Evolutionary conservation across 2,113 vertebrate species (phyloP).

Genomic region (Megaptera novaeangliae): DNA sequence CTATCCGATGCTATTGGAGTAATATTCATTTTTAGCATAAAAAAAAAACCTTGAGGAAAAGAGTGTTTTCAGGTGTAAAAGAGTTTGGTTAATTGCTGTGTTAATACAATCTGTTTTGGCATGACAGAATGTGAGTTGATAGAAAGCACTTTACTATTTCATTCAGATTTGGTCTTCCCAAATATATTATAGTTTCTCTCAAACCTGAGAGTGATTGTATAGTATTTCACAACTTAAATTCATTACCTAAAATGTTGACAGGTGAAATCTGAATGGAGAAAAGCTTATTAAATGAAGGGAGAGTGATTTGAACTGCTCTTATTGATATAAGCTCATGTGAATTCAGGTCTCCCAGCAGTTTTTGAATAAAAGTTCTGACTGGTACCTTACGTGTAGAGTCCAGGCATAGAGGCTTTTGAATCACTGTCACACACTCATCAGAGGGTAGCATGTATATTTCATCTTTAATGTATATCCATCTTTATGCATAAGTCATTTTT

Average conservation of each 20-base stretch:
- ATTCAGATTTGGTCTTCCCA: background rate
- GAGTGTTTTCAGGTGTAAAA: background rate
- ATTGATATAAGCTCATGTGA: background rate
- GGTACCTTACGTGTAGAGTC: background rate
- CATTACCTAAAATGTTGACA: slow-evolving; percentile 27
- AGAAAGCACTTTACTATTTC: background rate
- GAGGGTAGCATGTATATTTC: background rate
- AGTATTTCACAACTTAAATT: slow-evolving; percentile 14
- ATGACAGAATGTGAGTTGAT: background rate
- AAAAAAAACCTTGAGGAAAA: background rate
- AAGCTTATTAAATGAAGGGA: background rate
- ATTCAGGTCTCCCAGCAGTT: background rate
- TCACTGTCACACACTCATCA: background rate
- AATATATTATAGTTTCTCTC: background rate
- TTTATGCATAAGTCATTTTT: background rate
- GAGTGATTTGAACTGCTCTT: background rate
- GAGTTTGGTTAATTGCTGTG: background rate
- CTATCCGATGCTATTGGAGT: background rate
- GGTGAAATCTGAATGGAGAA: slow-evolving; percentile 26
- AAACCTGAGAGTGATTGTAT: background rate
- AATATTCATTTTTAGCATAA: background rate
- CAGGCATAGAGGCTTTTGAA: background rate
- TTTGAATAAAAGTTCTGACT: slow-evolving; percentile 23
- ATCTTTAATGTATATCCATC: background rate
- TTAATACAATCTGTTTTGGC: background rate